Base-by-base conservation (phyloP, 2,113 vertebrate species). In the Tachysurus fulvidraco region DNA sequence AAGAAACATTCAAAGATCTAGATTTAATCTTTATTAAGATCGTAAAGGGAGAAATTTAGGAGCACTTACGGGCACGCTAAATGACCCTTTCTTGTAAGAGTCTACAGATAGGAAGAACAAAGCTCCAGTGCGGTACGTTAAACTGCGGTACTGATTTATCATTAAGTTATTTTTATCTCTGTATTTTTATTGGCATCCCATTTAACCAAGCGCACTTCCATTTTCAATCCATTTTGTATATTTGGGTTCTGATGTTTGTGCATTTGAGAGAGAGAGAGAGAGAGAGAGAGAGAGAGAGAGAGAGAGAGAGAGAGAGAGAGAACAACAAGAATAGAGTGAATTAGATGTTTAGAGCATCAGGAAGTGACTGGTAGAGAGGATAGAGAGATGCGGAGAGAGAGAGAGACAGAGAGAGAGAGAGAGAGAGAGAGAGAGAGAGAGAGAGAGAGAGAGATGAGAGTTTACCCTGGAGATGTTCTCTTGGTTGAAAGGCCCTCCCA, bases 381-480 rank as follows among this genome's bases (percentile, higher is more conserved):
- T 50, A 50, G 46, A 50, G 17, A 54, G 44, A 77, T 36, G 25
- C 46, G 30, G 85, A 76, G 10, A 16, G 54, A 64, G 25, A 62
- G 41, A 67, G 65, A 77, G 54, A 85, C 9, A 71, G 36, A 57
- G 36, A 23, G 36, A 85, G 16, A 36, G 55, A 55, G 81, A 59
- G 36, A 77, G 76, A 28, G 89, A 83, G 62, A 81, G 73, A 77
- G 54, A 85, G 16, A 71, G 36, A 57, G 36, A 23, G 36, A 85
- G 16, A 36, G 55, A 55, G 81, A 59, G 36, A 77, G 76, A 28
- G 89, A 83, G 62, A 81, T 64, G 84, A 79, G 74, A 82, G 78
- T 88, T 83, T 88, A 88, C 84, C 84, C 89, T 88, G 64, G 87
- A 90, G 89, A 90, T 88, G 89, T 86, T 90, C 84, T 86, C 76